Conservation (phyloP, 1,140 invertebrate species). For the Dendroctonus ponderosae region DNA sequence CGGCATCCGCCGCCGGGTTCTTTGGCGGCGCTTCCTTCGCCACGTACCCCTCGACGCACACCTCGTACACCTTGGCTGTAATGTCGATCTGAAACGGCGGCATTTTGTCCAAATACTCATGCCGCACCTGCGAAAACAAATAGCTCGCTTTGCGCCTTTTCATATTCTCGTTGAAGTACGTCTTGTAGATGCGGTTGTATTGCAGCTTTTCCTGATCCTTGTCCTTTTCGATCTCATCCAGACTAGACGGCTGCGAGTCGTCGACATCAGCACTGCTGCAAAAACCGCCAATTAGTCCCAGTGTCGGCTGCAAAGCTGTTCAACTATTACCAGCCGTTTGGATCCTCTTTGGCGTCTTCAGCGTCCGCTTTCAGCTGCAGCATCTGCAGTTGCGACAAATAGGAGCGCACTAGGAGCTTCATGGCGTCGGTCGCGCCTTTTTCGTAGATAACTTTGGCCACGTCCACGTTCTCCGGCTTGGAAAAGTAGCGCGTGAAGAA, state of each 20-base stretch:
- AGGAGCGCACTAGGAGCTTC: slow-evolving; percentile 58
- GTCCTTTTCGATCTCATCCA: slow-evolving; percentile 41
- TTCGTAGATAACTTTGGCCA: slow-evolving; percentile 50
- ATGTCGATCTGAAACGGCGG: slow-evolving; percentile 51
- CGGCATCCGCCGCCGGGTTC: slow-evolving; percentile 43
- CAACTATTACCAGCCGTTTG: no score
- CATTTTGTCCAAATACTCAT: slow-evolving; percentile 56
- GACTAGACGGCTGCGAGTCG: not conserved
- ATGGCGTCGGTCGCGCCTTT: slow-evolving; percentile 55
- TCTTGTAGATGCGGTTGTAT: slow-evolving; percentile 38
- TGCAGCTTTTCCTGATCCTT: slow-evolving; percentile 40
- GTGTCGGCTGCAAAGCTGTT: no score
- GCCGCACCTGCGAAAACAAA: slow-evolving; percentile 52
- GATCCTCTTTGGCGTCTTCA: not conserved
- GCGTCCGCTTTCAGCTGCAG: slow-evolving; percentile 40
- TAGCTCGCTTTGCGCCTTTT: slow-evolving; percentile 47
- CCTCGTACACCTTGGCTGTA: slow-evolving; percentile 42
- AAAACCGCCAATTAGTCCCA: no score
- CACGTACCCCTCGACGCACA: slow-evolving; percentile 40
- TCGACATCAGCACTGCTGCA: no score
- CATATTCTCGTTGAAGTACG: slow-evolving; percentile 41
- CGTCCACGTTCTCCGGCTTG: slow-evolving; percentile 43
- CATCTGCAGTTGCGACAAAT: slow-evolving; percentile 55
- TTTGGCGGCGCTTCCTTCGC: slow-evolving; percentile 8
- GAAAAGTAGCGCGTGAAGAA: slow-evolving; percentile 54